Conservation (phyloP, 2,113 vertebrate species). For the Oenanthe oenanthe region DNA sequence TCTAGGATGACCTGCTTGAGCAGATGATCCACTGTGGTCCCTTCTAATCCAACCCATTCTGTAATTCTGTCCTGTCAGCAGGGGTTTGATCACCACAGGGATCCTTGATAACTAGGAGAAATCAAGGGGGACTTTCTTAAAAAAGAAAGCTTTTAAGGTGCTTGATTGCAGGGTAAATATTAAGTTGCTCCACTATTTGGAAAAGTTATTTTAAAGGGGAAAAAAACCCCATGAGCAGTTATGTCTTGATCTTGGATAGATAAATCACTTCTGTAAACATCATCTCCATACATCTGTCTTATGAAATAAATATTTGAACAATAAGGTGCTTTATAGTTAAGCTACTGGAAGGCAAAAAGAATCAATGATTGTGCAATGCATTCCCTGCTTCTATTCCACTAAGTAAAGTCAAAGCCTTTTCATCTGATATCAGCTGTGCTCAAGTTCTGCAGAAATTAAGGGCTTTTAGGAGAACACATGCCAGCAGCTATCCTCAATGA, state of each 20-base stretch:
- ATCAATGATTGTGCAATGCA: not conserved
- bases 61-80: not conserved
- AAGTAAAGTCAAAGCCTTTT: not conserved
- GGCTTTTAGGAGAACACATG: not conserved
- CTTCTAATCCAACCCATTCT: not conserved
- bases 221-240: rapidly evolving
- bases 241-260: not conserved
- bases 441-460: not conserved
- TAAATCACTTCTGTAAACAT: not conserved
- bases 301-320: constrained; percentile 1
- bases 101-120: not conserved
- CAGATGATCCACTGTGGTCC: not conserved
- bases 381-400: not conserved
- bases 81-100: not conserved
- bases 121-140: not conserved
- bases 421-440: not conserved
- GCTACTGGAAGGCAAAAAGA: not conserved
- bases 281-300: not conserved
- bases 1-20: not conserved
- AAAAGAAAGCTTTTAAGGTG: not conserved
- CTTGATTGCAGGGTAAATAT: not conserved
- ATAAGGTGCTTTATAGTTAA: not conserved
- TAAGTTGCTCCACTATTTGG: not conserved
- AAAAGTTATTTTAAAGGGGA: not conserved
- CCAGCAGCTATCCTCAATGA: not conserved